Percentiles rank a stretch among this genome's conserved stretches.
phyloP scores from a whole-genome alignment of 2,888 invertebrate species.

The Arge pagana region DNA sequence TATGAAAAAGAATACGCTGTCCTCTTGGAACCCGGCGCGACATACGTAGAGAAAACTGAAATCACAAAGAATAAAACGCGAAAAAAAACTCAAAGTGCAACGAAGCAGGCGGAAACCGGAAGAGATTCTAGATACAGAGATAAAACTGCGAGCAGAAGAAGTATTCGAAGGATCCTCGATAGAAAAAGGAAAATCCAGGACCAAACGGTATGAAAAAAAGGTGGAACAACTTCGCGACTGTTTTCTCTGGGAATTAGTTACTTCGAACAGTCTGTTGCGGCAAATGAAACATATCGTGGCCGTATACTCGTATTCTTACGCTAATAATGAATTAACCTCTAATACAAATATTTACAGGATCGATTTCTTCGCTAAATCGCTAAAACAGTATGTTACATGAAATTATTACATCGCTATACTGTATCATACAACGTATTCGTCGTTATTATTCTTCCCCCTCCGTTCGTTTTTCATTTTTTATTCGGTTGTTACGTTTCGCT shows the following conservation, averaged over 20 bases:
- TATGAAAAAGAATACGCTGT: too few species aligned
- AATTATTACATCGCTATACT: constrained; percentile 36
- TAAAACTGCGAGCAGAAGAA: too few species aligned
- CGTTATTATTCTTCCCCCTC: constrained; percentile 2
- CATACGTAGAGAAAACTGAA: too few species aligned
- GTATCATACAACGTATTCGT: constrained; percentile 36
- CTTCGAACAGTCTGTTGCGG: not conserved
- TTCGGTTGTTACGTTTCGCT: not conserved
- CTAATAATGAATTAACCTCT: constrained; percentile 29
- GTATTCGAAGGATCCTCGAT: too few species aligned
- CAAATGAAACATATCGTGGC: constrained; percentile 30
- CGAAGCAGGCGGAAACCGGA: too few species aligned
- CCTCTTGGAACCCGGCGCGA: too few species aligned
- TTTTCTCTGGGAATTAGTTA: too few species aligned
- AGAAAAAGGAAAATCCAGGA: too few species aligned
- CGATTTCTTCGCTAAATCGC: constrained; percentile 31
- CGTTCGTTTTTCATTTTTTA: not conserved
- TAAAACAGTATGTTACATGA: constrained; percentile 49
- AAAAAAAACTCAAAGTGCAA: too few species aligned
- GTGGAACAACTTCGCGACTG: constrained; percentile 26
- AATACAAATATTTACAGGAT: constrained; percentile 43
- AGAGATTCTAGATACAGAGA: too few species aligned
- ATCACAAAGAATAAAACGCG: too few species aligned
- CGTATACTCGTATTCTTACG: constrained; percentile 41
- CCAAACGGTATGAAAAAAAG: not conserved